Evolutionary conservation across 2,888 invertebrate genomes (phyloP), one percentile per base, ranked within the genome.

Genomic region (Leptarthrus brevirostris): DNA sequence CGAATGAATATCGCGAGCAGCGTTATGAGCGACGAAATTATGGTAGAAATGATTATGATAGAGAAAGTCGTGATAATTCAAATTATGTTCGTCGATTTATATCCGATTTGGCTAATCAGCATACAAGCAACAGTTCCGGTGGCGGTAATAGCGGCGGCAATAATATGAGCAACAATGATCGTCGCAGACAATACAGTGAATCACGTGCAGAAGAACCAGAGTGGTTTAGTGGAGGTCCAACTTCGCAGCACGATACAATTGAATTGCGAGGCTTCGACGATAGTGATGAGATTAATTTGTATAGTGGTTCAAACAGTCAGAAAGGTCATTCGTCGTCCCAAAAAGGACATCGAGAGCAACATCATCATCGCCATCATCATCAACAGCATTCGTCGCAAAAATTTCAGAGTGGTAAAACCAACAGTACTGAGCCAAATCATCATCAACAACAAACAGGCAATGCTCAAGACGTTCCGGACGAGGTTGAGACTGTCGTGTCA

Each of bases 231-330:
- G 92, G 92, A 75, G 97, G 96, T 53, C 97, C 97, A 54, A 92
- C 93, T 76, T 96, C 96, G 76, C 94, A 96, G 82, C 84, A 91
- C 81, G 97, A 97, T 80, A 95, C 94, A 40, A 97, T 97, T 80
- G 97, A 97, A 84, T 87, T 97, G 79, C 91, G 93, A 58, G 97
- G 97, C 16, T 97, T 97, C 85, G 96, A 97, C 80, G 94, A 93
- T 16, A 81, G 81, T 20, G 76, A 76, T 0, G 66, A 78, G 26
- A 73, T 71, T 2, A 76, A 77, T 5, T 74, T 74, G 49, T 73
- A 69, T 54, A 70, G 40, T 47, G 69, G 54, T 14, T 70, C 22
- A 64, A 66, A 72, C 14, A 70, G 76, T 24, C 47, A 34, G 4
- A 66, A 73, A 20, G 34, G 5, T 14, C 14, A 12, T 6, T n/a